Conservation (phyloP, 1,140 invertebrate genomes). For the Hylaeus volcanicus region DNA sequence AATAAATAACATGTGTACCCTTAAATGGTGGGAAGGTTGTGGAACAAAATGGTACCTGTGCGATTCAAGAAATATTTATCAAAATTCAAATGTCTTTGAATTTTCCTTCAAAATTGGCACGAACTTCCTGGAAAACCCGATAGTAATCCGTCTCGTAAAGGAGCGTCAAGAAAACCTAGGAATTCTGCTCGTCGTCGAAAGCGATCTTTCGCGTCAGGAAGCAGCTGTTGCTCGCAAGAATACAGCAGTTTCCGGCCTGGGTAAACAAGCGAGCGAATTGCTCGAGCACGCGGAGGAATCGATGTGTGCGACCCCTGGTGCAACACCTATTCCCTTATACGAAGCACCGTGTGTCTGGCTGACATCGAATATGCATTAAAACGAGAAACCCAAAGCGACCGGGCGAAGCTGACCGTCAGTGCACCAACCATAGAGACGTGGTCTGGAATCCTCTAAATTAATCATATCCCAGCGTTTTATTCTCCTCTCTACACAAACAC, state of each 20-base stretch:
- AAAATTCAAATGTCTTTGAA: no score
- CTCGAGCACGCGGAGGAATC: constrained; percentile 8
- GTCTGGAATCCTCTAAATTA: constrained; percentile 13
- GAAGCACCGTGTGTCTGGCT: not conserved
- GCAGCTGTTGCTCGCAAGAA: constrained; percentile 28
- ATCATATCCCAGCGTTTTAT: constrained; percentile 34
- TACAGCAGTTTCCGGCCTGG: constrained; percentile 27
- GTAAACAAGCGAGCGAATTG: constrained; percentile 24
- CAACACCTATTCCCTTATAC: constrained; percentile 1
- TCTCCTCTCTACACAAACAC: no score
- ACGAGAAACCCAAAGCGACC: constrained; percentile 20
- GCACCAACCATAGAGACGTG: not conserved
- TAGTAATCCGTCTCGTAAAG: no score
- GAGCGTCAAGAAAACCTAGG: no score
- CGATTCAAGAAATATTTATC: no score
- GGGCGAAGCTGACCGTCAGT: not conserved
- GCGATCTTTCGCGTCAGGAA: constrained; percentile 12
- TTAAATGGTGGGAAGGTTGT: no score
- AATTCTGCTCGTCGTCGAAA: no score
- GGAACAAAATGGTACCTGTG: no score
- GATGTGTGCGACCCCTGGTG: constrained; percentile 6
- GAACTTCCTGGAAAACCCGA: no score
- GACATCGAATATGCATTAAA: constrained; percentile 62
- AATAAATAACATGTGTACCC: no score
- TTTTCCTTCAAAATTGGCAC: no score